These are phyloP conservation scores for Drosophila kikkawai DNA, from an alignment of 1,140 invertebrate genomes.

Conservation along the genomic window DNA sequence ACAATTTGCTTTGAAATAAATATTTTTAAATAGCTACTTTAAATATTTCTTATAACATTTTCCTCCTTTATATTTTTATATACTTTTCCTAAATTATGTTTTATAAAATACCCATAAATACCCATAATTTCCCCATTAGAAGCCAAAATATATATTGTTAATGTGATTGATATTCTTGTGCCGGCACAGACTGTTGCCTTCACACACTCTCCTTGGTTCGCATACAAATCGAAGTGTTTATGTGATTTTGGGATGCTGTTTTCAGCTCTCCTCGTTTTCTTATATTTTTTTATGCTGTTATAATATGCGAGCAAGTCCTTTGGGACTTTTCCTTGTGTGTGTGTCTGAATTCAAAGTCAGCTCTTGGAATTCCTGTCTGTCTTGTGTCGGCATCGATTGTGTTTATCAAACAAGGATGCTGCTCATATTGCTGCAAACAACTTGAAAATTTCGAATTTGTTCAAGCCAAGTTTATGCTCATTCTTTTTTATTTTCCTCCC, in stretches of 20 bases:
- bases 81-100: not conserved
- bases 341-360: conserved; percentile 32
- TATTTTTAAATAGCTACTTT: no score
- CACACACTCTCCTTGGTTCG: conserved; percentile 18
- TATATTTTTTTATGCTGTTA: conserved; percentile 35
- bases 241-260: conserved; percentile 53
- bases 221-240: conserved; percentile 67
- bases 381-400: conserved; percentile 39
- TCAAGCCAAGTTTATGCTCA: conserved; percentile 8
- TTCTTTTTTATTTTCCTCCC: not conserved
- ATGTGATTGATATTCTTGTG: conserved; percentile 19
- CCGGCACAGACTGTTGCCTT: conserved; percentile 26
- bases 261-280: conserved; percentile 8
- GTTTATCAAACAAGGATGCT: conserved; percentile 53
- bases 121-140: not conserved
- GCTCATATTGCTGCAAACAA: conserved; percentile 45
- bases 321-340: conserved; percentile 8
- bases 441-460: conserved; percentile 61
- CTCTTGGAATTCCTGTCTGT: conserved; percentile 19
- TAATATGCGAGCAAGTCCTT: conserved; percentile 51
- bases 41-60: no score
- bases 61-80: not conserved
- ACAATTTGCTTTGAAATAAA: no score
- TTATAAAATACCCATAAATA: not conserved
- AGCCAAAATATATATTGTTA: not conserved